These are phyloP conservation scores for Corynorhinus townsendii DNA, from an alignment of 2,113 vertebrate species.

Conservation along the genomic window DNA sequence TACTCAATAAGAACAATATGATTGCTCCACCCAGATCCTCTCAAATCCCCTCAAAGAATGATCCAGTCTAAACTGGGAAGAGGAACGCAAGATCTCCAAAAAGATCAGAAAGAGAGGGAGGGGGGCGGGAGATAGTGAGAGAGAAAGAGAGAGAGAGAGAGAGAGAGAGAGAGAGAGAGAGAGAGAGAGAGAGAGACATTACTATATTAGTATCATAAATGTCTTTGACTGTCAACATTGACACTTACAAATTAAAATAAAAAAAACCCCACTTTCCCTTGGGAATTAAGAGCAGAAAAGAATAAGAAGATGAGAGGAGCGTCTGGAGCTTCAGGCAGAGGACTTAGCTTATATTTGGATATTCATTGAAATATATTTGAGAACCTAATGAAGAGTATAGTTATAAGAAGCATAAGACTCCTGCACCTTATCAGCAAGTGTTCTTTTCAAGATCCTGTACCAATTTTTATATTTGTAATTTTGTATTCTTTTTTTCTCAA, in stretches of 20 bases:
- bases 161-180: not conserved
- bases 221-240: not conserved
- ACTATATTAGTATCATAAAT: not conserved
- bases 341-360: not conserved
- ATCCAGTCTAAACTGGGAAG: not conserved
- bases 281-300: not conserved
- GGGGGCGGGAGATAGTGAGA: not conserved
- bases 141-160: not conserved
- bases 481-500: not conserved
- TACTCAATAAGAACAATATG: not conserved
- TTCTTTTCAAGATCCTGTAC: not conserved
- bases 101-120: not conserved
- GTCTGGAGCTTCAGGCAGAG: not conserved
- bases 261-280: not conserved
- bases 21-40: not conserved
- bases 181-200: not conserved
- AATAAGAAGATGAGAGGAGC: not conserved
- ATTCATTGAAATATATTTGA: not conserved
- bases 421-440: not conserved
- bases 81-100: not conserved
- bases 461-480: not conserved
- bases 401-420: not conserved
- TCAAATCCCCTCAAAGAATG: not conserved
- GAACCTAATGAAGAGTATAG: not conserved
- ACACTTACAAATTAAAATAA: not conserved